Evolutionary conservation across 23 tunicate species (phyloP).

Genomic region (Pegea sp.): DNA sequence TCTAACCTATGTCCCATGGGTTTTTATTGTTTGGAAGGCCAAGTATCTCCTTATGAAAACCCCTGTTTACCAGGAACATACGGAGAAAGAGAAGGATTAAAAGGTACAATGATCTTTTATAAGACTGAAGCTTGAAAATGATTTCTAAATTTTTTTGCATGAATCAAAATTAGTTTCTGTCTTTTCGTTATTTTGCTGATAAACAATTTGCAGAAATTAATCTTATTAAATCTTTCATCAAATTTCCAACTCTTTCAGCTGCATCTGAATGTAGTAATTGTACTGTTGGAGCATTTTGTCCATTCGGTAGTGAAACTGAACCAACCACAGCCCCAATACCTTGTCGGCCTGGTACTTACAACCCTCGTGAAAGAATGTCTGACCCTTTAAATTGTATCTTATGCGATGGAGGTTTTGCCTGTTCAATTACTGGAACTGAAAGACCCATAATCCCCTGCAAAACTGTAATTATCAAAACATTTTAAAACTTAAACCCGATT

Average conservation of each 20-base stretch:
- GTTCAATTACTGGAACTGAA: constrained; percentile 22
- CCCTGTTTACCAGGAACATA: constrained; percentile 94
- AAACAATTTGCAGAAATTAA: no score
- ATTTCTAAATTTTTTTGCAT: background rate
- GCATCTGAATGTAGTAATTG: constrained; percentile 34
- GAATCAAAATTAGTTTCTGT: background rate
- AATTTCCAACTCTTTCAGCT: no score
- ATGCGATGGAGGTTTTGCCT: constrained; percentile 48
- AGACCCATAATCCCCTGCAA: constrained; percentile 23
- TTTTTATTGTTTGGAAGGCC: constrained; percentile 63
- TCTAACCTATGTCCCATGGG: constrained; percentile 38
- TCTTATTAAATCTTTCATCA: no score
- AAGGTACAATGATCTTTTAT: constrained; percentile 9
- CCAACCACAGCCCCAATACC: constrained; percentile 29
- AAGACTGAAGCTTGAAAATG: no score
- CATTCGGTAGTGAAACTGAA: constrained; percentile 38
- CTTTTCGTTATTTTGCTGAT: background rate
- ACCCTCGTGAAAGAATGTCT: constrained; percentile 15
- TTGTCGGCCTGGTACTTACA: constrained; percentile 73
- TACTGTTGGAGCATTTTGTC: constrained; percentile 64
- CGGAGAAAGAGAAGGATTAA: constrained; percentile 32
- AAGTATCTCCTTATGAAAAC: constrained; percentile 26
- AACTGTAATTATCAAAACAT: constrained; percentile 24
- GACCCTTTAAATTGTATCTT: constrained; percentile 35
- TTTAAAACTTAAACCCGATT: no score